Evolutionary conservation across 2,888 invertebrate genomes (phyloP).

Genomic region (Hydriomena furcata): DNA sequence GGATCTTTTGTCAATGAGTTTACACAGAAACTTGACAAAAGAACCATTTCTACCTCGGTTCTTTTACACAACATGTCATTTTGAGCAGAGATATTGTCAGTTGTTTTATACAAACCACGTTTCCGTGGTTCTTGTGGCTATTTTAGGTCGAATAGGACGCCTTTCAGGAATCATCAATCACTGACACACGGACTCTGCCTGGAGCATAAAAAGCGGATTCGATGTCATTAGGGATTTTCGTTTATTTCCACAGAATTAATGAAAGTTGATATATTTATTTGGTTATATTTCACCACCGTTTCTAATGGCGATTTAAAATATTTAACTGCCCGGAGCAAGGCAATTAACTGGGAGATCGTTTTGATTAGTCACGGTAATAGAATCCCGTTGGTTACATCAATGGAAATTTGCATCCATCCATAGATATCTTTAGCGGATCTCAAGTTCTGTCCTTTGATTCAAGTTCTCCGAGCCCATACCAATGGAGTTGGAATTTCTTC

Average conservation of each 20-base stretch:
- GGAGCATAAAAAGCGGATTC: slow-evolving; percentile 54
- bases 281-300: slow-evolving; percentile 24
- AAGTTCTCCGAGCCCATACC: slow-evolving; percentile 19
- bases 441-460: slow-evolving; percentile 16
- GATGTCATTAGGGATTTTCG: slow-evolving; percentile 54
- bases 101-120: slow-evolving; percentile 37
- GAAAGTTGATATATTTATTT: slow-evolving; percentile 31
- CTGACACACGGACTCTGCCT: slow-evolving; percentile 53
- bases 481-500: slow-evolving; percentile 19
- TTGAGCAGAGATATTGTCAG: slow-evolving; percentile 32
- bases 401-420: slow-evolving; percentile 11
- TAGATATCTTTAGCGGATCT: slow-evolving; percentile 6
- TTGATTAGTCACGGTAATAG: slow-evolving; percentile 19
- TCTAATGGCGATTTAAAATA: slow-evolving; percentile 28
- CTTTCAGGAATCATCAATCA: slow-evolving; percentile 64
- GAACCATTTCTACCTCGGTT: slow-evolving; percentile 41
- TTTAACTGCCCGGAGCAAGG: slow-evolving; percentile 28
- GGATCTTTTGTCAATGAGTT: slow-evolving; percentile 46
- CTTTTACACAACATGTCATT: slow-evolving; percentile 40
- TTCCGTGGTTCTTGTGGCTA: slow-evolving; percentile 36
- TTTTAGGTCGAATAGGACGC: slow-evolving; percentile 43
- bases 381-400: slow-evolving; percentile 17
- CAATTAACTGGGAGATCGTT: slow-evolving; percentile 27
- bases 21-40: slow-evolving; percentile 49
- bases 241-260: slow-evolving; percentile 44